A percentile compares a stretch with the other conserved stretches of the same genome.
phyloP scores from a whole-genome alignment of 2,888 invertebrate genomes.

The Bugula neritina region DNA sequence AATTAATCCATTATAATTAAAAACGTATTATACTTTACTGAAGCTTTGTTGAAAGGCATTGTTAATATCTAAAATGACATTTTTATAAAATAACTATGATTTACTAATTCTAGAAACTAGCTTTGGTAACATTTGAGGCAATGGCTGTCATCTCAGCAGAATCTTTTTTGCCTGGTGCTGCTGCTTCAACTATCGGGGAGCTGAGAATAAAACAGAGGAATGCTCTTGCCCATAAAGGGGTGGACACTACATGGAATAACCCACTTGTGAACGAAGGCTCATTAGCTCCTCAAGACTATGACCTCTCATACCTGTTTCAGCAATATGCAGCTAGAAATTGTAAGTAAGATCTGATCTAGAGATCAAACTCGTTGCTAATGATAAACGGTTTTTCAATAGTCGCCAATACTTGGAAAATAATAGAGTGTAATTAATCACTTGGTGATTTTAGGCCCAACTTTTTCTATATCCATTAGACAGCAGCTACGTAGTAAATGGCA shows the following conservation, averaged over 20 bases:
- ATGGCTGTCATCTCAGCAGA: constrained; percentile 52
- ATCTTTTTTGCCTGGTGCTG: constrained; percentile 50
- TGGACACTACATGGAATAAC: constrained; percentile 59
- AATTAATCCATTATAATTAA: too few species aligned
- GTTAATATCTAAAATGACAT: too few species aligned
- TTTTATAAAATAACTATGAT: too few species aligned
- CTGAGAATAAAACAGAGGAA: constrained; percentile 54
- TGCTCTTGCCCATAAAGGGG: constrained; percentile 49
- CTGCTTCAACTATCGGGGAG: constrained; percentile 54
- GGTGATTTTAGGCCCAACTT: too few species aligned
- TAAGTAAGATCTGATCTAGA: constrained; percentile 46
- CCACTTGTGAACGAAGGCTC: constrained; percentile 30
- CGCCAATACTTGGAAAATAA: too few species aligned
- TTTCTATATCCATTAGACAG: too few species aligned
- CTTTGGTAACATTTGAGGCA: constrained; percentile 52
- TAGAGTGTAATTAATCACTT: too few species aligned
- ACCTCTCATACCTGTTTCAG: constrained; percentile 58
- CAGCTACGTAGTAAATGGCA: too few species aligned
- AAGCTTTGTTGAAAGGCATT: too few species aligned
- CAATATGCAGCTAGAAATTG: constrained; percentile 62
- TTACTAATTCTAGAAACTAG: constrained; percentile 1
- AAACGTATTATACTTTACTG: too few species aligned
- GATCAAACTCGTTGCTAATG: too few species aligned
- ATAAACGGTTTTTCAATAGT: too few species aligned
- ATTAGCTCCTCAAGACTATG: constrained; percentile 54